Base-by-base conservation (phyloP, 2,113 vertebrate genomes). In the Opisthocomus hoazin region DNA sequence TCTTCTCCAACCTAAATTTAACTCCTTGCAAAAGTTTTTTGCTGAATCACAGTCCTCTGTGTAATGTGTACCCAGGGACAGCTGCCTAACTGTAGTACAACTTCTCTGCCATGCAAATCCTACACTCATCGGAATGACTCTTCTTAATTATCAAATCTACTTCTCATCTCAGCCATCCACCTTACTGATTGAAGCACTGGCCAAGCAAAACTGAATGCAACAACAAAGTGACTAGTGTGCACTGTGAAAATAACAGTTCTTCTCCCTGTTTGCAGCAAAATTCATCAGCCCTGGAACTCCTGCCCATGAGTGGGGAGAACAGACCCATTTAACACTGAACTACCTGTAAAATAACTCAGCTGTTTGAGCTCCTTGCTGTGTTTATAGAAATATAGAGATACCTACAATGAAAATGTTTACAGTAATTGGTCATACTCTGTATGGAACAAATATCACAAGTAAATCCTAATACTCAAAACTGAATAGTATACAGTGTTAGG, bases 381-480 rank as follows among this genome's bases (percentile, higher is more conserved):
- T 41, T 79, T 39, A 91, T 27, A 90, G 64, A 73, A 71, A 80
- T 23, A 84, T 23, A 93, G 41, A 84, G 54, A 84, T 41, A 80
- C 9, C 56, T 74, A 91, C 34, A 85, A 79, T n/a, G 50, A 22
- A 88, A 87, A 83, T 63, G 46, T 39, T 87, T 43, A 88, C 51
- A 87, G 66, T 80, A 74, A 87, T 78, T 74, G 80, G 80, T 41
- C 32, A 69, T 48, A 94, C 3, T 3, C 5, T 53, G 37, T 51
- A 73, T 61, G 53, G 95, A 85, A 94, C 71, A 86, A 93, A 89
- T 68, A 89, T 37, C 77, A 91, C 89, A 89, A 94, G 78, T 74
- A 79, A 93, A 89, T 85, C 81, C 66, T 76, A 89, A 57, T 65
- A 92, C 48, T 84, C 76, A 85, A 75, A 97, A 75, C 61, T 79